Conservation (phyloP, 2,888 invertebrate genomes). For the Rhimphoctona megacephalus region DNA sequence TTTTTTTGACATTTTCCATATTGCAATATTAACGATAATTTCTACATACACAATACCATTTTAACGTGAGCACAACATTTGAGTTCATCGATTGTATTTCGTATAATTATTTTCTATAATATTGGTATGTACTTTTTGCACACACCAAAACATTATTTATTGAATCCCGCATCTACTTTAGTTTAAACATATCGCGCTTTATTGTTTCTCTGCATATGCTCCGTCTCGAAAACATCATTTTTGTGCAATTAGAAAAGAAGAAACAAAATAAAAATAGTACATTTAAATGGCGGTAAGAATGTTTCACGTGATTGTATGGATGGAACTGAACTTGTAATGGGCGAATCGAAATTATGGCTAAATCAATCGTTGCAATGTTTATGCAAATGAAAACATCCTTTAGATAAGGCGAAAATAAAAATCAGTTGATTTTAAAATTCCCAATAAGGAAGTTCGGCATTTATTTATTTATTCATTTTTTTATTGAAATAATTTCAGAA, state of each 20-base stretch:
- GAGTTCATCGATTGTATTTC: background rate
- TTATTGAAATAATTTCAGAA: background rate
- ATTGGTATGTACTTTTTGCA: constrained; percentile 42
- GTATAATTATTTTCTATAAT: constrained; percentile 26
- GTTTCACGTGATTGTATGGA: constrained; percentile 51
- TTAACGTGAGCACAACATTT: background rate
- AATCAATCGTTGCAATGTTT: constrained; percentile 56
- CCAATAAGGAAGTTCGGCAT: background rate
- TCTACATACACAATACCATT: background rate
- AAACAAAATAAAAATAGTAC: background rate
- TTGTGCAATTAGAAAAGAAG: constrained; percentile 30
- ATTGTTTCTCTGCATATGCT: constrained; percentile 24
- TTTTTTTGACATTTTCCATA: background rate
- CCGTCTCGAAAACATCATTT: constrained; percentile 41
- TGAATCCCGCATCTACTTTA: constrained; percentile 37
- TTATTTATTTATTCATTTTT: background rate
- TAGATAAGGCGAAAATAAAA: constrained; percentile 63
- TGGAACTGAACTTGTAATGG: constrained; percentile 15
- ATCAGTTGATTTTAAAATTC: constrained; percentile 49
- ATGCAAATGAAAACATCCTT: constrained; percentile 52
- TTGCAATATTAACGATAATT: background rate
- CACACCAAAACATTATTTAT: constrained; percentile 59
- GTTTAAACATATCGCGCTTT: constrained; percentile 33
- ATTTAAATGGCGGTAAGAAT: constrained; percentile 46
- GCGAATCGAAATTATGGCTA: constrained; percentile 51